phyloP scores from a whole-genome alignment of 2,797 vertebrate genomes.

The Hafferia zeledoni region DNA sequence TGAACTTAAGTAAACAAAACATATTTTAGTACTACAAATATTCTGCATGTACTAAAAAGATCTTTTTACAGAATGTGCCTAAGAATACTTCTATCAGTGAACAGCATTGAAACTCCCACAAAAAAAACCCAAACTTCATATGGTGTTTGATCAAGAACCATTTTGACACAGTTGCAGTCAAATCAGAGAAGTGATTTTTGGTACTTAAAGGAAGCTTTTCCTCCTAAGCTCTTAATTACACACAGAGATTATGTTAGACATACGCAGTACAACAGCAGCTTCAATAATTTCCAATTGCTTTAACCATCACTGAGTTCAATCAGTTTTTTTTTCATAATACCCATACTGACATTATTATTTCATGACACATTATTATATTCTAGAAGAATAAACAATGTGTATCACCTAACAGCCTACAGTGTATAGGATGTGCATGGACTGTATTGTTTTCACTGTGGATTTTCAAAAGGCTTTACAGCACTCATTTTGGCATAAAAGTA shows the following conservation, averaged over 20 bases:
- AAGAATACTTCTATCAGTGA: background rate
- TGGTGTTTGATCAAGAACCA: constrained; percentile 24
- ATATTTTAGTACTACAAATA: background rate
- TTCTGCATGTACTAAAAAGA: background rate
- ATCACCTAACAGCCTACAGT: background rate
- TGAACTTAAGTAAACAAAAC: constrained; percentile 46
- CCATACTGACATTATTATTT: background rate
- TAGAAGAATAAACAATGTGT: constrained; percentile 41
- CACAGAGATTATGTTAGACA: background rate
- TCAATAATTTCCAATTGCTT: constrained; percentile 47
- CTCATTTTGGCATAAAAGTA: background rate
- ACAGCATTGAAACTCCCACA: background rate
- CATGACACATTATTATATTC: background rate
- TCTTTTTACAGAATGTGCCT: background rate
- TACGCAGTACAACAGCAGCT: background rate
- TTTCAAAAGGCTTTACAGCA: constrained; percentile 32
- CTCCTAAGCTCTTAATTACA: constrained; percentile 46
- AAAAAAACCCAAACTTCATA: constrained; percentile 1
- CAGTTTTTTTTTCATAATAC: background rate
- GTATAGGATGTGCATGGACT: background rate
- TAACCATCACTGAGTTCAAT: background rate
- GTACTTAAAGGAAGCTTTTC: constrained; percentile 50
- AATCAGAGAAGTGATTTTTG: constrained; percentile 30
- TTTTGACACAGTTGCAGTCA: constrained; percentile 50
- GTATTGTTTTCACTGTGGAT: constrained; percentile 28